phyloP scores from a whole-genome alignment of 2,888 invertebrate genomes.

The Brachyopa scutellaris region DNA sequence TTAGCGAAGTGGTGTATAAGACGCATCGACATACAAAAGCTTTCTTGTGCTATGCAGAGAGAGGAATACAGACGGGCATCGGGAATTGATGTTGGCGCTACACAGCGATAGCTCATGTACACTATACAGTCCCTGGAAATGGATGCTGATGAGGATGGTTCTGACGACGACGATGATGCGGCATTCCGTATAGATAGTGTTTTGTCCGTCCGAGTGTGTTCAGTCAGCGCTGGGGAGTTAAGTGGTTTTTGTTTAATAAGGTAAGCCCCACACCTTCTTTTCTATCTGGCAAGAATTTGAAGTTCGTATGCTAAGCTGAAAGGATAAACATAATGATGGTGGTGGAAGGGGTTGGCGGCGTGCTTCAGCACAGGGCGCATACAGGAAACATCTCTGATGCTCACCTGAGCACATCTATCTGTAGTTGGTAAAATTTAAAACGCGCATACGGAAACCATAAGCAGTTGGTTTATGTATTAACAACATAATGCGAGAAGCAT shows the following conservation, averaged over 20 bases:
- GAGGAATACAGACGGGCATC: slow-evolving; percentile 17
- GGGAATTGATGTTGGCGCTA: slow-evolving; percentile 53
- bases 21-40: slow-evolving; percentile 67
- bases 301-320: slow-evolving; percentile 31
- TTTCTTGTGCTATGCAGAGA: slow-evolving; percentile 51
- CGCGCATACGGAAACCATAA: slow-evolving; percentile 41
- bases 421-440: slow-evolving; percentile 49
- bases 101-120: slow-evolving; percentile 53
- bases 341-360: slow-evolving; percentile 1
- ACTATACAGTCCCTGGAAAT: slow-evolving; percentile 20
- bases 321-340: slow-evolving; percentile 37
- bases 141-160: slow-evolving; percentile 31
- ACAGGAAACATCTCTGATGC: slow-evolving; percentile 30
- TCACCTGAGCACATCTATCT: slow-evolving; percentile 44
- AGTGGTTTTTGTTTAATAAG: slow-evolving; percentile 72
- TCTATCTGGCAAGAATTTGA: slow-evolving; percentile 35
- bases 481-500: slow-evolving; percentile 27
- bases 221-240: slow-evolving; percentile 46
- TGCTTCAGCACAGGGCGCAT: slow-evolving; percentile 47
- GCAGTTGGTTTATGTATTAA: slow-evolving; percentile 20
- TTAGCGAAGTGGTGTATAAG: slow-evolving; percentile 67
- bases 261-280: slow-evolving; percentile 26
- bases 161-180: slow-evolving; percentile 60
- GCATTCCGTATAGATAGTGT: slow-evolving; percentile 60
- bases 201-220: slow-evolving; percentile 47